These are phyloP conservation scores for Saturnia pavonia DNA, from an alignment of 2,888 invertebrate genomes.

Conservation along the genomic window DNA sequence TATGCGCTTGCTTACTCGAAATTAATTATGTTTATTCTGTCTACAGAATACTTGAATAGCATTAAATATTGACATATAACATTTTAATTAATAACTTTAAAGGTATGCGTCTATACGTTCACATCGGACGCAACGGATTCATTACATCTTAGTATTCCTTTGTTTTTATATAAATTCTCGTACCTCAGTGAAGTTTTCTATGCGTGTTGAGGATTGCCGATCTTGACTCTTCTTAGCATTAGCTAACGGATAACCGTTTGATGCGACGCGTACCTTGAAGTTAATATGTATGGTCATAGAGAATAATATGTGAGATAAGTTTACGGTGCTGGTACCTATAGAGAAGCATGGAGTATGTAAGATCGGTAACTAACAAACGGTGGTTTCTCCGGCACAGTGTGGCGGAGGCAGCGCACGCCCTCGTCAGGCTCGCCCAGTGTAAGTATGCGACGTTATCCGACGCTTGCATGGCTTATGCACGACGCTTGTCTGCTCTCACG, in stretches of 20 bases:
- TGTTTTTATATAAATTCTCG: no score
- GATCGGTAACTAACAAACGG: conserved; percentile 51
- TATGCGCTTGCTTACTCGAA: no score
- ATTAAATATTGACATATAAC: no score
- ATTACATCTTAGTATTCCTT: no score
- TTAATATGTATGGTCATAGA: neutral
- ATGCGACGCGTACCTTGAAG: neutral
- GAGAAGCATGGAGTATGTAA: conserved; percentile 16
- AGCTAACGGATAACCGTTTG: no score
- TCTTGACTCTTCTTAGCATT: no score
- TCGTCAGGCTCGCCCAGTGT: conserved; percentile 94
- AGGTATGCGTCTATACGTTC: neutral
- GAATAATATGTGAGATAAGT: conserved; percentile 4
- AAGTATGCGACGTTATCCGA: conserved; percentile 82
- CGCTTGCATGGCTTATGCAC: conserved; percentile 45
- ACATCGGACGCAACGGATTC: no score
- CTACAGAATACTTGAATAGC: neutral
- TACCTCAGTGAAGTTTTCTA: no score
- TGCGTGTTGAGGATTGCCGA: no score
- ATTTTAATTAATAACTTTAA: neutral
- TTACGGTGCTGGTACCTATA: neutral
- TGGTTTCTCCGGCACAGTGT: conserved; percentile 63
- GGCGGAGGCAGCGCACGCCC: conserved; percentile 91
- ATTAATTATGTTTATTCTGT: neutral
- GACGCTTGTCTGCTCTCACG: conserved; percentile 32